A percentile compares a stretch with the other conserved stretches of the same genome.
These are phyloP conservation scores for Coelopa pilipes DNA, from an alignment of 2,888 invertebrate genomes.

Conservation along the genomic window DNA sequence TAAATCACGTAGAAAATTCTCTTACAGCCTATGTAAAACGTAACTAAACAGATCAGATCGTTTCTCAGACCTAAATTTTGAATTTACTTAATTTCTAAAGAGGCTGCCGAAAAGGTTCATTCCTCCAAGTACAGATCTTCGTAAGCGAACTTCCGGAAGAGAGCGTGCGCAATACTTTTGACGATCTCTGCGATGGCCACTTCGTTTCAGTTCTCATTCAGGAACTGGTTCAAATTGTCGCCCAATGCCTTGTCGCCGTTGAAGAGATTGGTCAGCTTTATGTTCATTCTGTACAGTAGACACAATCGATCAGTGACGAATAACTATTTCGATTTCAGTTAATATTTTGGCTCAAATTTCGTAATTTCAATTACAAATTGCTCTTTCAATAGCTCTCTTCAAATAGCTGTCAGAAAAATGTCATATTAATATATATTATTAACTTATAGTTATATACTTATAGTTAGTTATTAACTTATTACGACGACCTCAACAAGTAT, in stretches of 20 bases:
- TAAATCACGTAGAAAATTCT: neutral
- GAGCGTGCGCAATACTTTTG: constrained; percentile 55
- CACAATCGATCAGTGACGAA: neutral
- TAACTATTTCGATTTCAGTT: too few relatives aligned
- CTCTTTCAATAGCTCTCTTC: too few relatives aligned
- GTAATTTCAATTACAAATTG: too few relatives aligned
- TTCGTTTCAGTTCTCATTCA: constrained; percentile 67
- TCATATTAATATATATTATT: too few relatives aligned
- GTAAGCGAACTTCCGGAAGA: constrained; percentile 62
- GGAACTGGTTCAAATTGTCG: constrained; percentile 59
- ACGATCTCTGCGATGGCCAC: constrained; percentile 59
- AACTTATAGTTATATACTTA: too few relatives aligned
- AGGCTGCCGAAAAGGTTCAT: neutral
- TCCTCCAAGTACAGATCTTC: constrained; percentile 57
- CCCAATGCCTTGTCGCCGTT: constrained; percentile 62
- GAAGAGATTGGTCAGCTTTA: constrained; percentile 59
- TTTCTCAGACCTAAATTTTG: neutral
- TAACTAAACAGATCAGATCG: constrained; percentile 1
- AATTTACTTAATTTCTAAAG: neutral
- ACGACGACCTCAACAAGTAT: too few relatives aligned
- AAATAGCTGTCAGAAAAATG: too few relatives aligned
- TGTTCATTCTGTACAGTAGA: constrained; percentile 52
- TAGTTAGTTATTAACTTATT: too few relatives aligned
- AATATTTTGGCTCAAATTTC: too few relatives aligned
- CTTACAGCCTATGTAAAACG: neutral